Percentiles rank a stretch among this genome's conserved stretches.
Conservation (phyloP, 1,140 invertebrate species). For the Ctenoplectra terminalis region DNA sequence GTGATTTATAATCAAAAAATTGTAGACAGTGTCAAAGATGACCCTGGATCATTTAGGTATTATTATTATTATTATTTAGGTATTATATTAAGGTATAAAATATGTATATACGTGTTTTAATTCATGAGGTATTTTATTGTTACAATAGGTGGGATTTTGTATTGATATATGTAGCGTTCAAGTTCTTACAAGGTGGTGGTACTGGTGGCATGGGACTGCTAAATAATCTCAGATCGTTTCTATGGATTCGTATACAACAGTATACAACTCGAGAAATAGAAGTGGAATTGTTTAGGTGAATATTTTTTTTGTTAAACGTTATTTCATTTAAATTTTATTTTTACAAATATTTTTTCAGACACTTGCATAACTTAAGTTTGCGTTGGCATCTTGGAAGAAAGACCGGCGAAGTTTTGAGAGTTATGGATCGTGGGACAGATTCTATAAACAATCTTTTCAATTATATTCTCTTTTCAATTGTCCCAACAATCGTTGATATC, state of each 20-base stretch:
- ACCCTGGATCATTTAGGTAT: constrained; percentile 75
- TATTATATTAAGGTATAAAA: neutral
- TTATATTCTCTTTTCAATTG: constrained; percentile 94
- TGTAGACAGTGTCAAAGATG: constrained; percentile 81
- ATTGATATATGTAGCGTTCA: constrained; percentile 92
- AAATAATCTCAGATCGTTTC: constrained; percentile 94
- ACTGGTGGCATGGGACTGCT: constrained; percentile 95
- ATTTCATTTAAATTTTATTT: constrained; percentile 17
- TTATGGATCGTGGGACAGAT: constrained; percentile 98
- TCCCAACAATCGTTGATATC: constrained; percentile 96
- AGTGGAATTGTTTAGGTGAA: constrained; percentile 84
- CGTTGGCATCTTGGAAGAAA: constrained; percentile 96
- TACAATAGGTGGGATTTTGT: constrained; percentile 92
- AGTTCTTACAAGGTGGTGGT: constrained; percentile 96
- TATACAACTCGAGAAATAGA: constrained; percentile 96
- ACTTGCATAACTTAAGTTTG: constrained; percentile 93
- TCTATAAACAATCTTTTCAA: constrained; percentile 96
- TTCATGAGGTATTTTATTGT: constrained; percentile 40
- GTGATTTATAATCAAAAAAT: constrained; percentile 97
- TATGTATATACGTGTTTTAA: constrained; percentile 40
- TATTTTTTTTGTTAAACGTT: constrained; percentile 12
- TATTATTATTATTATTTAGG: no score
- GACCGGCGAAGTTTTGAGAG: constrained; percentile 96
- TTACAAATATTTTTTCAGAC: constrained; percentile 80
- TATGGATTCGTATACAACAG: constrained; percentile 98